Evolutionary conservation across 2,113 vertebrate genomes (phyloP).

Genomic region (Nerophis ophidion): DNA sequence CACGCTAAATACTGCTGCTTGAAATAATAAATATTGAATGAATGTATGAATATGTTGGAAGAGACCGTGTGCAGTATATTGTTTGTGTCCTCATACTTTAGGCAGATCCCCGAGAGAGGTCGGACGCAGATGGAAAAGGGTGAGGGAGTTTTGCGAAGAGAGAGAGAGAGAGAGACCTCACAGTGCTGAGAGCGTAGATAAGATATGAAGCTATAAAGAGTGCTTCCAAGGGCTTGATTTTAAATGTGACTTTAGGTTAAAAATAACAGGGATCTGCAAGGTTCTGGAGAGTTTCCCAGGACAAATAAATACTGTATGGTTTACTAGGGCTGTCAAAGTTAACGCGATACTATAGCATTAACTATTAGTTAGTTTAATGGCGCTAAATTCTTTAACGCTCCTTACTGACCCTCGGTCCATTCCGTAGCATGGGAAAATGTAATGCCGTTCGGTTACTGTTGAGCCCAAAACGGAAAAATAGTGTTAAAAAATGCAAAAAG

Average conservation of each 20-base stretch:
- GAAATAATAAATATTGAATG: not conserved
- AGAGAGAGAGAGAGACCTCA: slow-evolving; percentile 3
- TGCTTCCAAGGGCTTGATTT: slow-evolving; percentile 17
- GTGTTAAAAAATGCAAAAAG: no score
- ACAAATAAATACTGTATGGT: not conserved
- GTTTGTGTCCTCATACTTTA: not conserved
- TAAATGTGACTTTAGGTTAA: slow-evolving; percentile 34
- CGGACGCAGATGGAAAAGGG: not conserved
- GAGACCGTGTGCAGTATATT: not conserved
- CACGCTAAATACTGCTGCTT: slow-evolving; percentile 17
- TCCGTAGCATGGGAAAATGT: no score
- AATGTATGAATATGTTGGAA: slow-evolving; percentile 3
- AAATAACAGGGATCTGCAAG: slow-evolving; percentile 35
- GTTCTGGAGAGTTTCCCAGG: slow-evolving; percentile 37
- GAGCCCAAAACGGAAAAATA: no score
- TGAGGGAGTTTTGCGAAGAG: slow-evolving; percentile 5
- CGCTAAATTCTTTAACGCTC: no score
- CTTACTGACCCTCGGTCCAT: no score
- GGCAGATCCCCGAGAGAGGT: not conserved
- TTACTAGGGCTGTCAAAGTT: no score
- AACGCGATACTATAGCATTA: no score
- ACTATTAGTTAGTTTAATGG: no score
- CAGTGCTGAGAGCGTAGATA: slow-evolving; percentile 48
- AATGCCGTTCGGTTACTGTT: no score
- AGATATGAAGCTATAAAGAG: slow-evolving; percentile 59